These are phyloP conservation scores for Drosophila aff. DNA, from an alignment of 1,140 invertebrate species.

Conservation along the genomic window DNA sequence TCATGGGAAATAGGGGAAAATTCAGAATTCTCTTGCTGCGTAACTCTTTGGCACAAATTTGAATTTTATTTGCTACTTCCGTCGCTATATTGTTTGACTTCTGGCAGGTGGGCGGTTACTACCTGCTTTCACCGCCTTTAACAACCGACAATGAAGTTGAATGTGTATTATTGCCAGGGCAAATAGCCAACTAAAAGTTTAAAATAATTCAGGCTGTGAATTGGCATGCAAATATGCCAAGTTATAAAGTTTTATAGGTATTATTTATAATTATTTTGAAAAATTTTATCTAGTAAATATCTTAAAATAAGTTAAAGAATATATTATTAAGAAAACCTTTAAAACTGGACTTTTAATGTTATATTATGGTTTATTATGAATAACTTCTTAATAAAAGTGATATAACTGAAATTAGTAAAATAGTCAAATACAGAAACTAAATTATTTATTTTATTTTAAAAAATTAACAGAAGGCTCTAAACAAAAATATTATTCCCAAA, in stretches of 20 bases:
- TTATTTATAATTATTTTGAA: not conserved
- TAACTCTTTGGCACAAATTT: conserved; percentile 82
- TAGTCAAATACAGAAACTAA: too few species aligned
- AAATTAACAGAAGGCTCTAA: not conserved
- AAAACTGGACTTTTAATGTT: too few species aligned
- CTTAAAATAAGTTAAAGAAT: too few species aligned
- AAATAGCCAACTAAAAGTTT: conserved; percentile 63
- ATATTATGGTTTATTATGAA: too few species aligned
- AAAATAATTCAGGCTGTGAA: conserved; percentile 62
- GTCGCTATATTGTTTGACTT: conserved; percentile 72
- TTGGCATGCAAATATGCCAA: conserved; percentile 39
- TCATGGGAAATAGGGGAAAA: conserved; percentile 24
- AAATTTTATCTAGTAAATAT: too few species aligned
- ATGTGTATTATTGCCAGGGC: conserved; percentile 57
- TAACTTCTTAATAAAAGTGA: too few species aligned
- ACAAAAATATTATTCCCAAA: too few species aligned
- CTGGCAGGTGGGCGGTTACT: conserved; percentile 15
- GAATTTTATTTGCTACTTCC: conserved; percentile 83
- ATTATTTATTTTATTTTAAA: too few species aligned
- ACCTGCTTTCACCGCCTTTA: not conserved
- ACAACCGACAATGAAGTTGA: conserved; percentile 51
- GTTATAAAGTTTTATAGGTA: not conserved
- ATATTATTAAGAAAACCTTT: too few species aligned
- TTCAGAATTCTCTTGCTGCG: conserved; percentile 45
- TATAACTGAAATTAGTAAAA: too few species aligned